Evolutionary conservation across 2,113 vertebrate genomes (phyloP).

Genomic region (Hippocampus abdominalis): DNA sequence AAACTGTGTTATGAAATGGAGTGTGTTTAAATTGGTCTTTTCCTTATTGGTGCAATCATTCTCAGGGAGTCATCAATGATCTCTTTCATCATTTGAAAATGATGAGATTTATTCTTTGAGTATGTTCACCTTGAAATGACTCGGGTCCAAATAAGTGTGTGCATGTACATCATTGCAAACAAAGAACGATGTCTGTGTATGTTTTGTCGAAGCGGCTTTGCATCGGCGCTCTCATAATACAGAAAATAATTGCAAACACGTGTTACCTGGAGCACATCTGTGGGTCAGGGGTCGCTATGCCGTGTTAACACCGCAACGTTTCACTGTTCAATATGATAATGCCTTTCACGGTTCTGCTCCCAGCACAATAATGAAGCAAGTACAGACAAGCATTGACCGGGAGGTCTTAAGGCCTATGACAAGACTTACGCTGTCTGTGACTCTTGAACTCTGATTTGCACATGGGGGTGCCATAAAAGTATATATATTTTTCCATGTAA

Average conservation of each 20-base stretch:
- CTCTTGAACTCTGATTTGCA: slow-evolving; percentile 25
- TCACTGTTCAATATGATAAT: slow-evolving; percentile 24
- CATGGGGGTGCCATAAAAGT: slow-evolving; percentile 5
- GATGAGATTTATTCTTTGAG: neutral
- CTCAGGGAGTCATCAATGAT: neutral
- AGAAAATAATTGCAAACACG: slow-evolving; percentile 12
- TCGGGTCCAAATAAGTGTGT: slow-evolving; percentile 9
- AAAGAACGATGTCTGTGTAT: slow-evolving; percentile 18
- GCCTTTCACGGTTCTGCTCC: slow-evolving; percentile 9
- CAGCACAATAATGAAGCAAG: slow-evolving; percentile 21
- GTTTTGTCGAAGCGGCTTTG: slow-evolving; percentile 11
- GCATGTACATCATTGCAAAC: too few species aligned
- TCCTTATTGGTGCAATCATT: neutral
- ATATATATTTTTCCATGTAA: neutral
- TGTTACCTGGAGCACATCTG: slow-evolving; percentile 18
- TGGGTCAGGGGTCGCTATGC: slow-evolving; percentile 26
- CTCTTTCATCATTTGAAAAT: neutral
- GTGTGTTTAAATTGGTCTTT: neutral
- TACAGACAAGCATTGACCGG: neutral
- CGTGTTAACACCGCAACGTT: slow-evolving; percentile 19
- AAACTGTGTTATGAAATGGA: neutral
- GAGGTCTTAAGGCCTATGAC: neutral
- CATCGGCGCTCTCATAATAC: slow-evolving; percentile 13
- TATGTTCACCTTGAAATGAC: neutral
- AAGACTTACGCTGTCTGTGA: neutral